Base-by-base conservation (phyloP, 92 coral and sea anemone species). In the Porites rus region DNA sequence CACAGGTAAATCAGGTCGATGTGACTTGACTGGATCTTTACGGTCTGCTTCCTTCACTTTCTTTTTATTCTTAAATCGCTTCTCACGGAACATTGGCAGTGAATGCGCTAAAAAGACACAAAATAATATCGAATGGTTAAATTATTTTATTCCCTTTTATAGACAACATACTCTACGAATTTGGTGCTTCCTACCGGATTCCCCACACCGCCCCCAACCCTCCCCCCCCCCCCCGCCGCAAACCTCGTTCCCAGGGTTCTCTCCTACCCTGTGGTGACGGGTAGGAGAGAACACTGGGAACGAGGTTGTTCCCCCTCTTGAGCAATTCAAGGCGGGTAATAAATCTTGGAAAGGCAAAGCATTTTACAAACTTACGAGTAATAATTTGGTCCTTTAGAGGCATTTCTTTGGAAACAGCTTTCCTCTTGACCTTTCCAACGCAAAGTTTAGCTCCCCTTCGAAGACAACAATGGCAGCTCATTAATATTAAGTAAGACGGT, bases 381-480 rank as follows among this genome's bases (percentile, higher is more conserved):
- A 97, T 97, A 56, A 97, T 97, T 73, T 96, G 96, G 20, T 93
- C 97, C 12, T 98, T 98, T 19, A 97, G 79, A 9, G 95, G 95
- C 98, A 97, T 93, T 66, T 97, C 99, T 77, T 95, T 86, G 10
- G 88, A 79, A 16, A 89, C 91, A 21, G 90, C 84, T 28, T 97
- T 91, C 77, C 96, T 86, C 68, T 91, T 93, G 65, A 92, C 91
- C 75, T 97, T 97, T 72, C 98, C 98, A 72, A 95, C 94, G 64
- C 99, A 97, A 88, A 97, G 90, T 75, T 92, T 95, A 25, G 99
- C 99, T 78, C 99, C 99, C 88, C 99, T 96, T 92, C 10, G 21
- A 17, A 65, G 25, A 31, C 65, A 64, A 22, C 16, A 71, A n/a
- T 21, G 53, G 17, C 9, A 16, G 10, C 8, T 22, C 18, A 7